Percentiles rank a stretch among this genome's conserved stretches.
These are phyloP conservation scores for Aricia artaxerxes DNA, from an alignment of 2,888 invertebrate genomes.

Conservation along the genomic window DNA sequence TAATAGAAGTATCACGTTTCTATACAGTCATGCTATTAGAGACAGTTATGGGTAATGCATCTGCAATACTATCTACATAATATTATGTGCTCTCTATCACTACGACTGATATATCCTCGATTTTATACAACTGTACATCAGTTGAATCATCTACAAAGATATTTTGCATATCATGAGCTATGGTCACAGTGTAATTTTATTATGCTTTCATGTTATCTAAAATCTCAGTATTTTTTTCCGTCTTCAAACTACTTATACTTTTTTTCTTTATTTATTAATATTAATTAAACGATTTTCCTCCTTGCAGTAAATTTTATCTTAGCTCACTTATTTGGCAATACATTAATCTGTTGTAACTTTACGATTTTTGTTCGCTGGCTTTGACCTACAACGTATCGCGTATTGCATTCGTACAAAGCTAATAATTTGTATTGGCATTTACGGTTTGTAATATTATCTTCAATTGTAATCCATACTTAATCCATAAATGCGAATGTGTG, in stretches of 20 bases:
- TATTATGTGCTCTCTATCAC: not conserved
- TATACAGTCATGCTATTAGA: not conserved
- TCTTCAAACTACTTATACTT: not conserved
- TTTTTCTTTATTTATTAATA: not conserved
- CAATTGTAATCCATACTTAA: slow-evolving; percentile 28
- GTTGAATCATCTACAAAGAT: not conserved
- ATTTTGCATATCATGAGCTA: not conserved
- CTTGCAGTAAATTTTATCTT: not conserved
- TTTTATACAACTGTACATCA: not conserved
- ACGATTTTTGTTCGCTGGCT: not conserved
- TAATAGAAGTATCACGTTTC: not conserved
- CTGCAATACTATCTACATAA: not conserved
- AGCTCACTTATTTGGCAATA: not conserved
- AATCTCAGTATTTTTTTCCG: not conserved
- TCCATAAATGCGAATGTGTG: too few species aligned
- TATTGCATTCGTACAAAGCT: slow-evolving; percentile 21
- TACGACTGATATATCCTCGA: not conserved
- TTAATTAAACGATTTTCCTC: not conserved
- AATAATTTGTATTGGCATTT: slow-evolving; percentile 31
- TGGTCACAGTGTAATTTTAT: not conserved
- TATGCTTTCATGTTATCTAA: not conserved
- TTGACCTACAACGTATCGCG: slow-evolving; percentile 21
- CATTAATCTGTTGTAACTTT: not conserved
- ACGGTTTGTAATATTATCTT: slow-evolving; percentile 18
- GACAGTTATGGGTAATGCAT: not conserved